These are phyloP conservation scores for Musca vetustissima DNA, from an alignment of 1,140 invertebrate species.

Conservation along the genomic window DNA sequence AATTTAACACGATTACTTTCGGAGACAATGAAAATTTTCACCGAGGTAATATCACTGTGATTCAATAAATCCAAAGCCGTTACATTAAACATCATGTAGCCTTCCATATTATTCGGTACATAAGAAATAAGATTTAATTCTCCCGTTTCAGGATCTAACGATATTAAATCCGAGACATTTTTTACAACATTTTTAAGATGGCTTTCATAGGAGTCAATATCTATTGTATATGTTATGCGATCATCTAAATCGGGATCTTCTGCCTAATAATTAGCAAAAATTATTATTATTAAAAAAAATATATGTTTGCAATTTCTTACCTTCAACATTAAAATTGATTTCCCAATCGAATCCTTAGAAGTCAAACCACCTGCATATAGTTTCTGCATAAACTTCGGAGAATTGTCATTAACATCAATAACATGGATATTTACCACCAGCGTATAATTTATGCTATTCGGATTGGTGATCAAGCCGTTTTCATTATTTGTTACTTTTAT, in stretches of 20 bases:
- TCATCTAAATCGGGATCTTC: constrained; percentile 23
- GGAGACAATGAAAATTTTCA: constrained; percentile 59
- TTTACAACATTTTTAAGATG: constrained; percentile 45
- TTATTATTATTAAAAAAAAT: neutral
- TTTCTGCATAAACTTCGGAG: constrained; percentile 39
- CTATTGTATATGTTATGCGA: neutral
- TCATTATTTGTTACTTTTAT: constrained; percentile 56
- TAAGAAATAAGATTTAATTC: constrained; percentile 57
- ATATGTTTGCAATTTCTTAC: neutral
- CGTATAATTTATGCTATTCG: constrained; percentile 34
- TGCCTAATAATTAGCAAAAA: neutral
- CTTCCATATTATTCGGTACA: constrained; percentile 58
- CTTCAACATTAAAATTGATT: neutral
- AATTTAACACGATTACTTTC: constrained; percentile 59
- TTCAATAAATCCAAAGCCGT: constrained; percentile 58
- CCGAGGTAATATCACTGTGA: constrained; percentile 52
- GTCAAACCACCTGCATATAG: constrained; percentile 17
- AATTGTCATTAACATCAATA: constrained; percentile 56
- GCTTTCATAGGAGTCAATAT: constrained; percentile 3
- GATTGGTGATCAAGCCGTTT: constrained; percentile 28
- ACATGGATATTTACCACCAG: constrained; percentile 22
- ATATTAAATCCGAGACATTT: constrained; percentile 54
- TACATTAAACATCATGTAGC: constrained; percentile 61
- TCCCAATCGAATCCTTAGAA: constrained; percentile 9
- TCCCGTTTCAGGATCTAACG: constrained; percentile 52